These are phyloP conservation scores for Drosophila biarmipes DNA, from an alignment of 1,140 invertebrate genomes.

Conservation along the genomic window DNA sequence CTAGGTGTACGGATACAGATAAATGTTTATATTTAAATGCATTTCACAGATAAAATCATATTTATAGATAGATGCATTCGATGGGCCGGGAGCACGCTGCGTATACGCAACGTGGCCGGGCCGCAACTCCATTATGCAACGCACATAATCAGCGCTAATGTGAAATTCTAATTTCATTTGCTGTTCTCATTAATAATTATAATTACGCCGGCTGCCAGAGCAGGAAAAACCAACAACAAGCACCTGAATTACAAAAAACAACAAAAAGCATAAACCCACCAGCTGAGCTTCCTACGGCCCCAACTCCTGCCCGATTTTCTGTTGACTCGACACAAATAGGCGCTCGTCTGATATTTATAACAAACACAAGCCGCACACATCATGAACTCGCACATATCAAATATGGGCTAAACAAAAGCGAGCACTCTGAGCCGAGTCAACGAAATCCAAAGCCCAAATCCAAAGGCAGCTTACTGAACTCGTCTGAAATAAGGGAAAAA, in stretches of 20 bases:
- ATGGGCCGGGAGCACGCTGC: conserved; percentile 18
- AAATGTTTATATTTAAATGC: conserved; percentile 9
- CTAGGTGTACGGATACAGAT: conserved; percentile 9
- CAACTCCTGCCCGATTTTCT: conserved; percentile 37
- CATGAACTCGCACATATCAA: conserved; percentile 26
- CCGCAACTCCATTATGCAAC: conserved; percentile 61
- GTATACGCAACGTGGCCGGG: conserved; percentile 53
- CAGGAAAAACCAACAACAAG: neutral
- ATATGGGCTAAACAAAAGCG: conserved; percentile 64
- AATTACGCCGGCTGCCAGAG: conserved; percentile 45
- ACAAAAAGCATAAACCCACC: conserved; percentile 5
- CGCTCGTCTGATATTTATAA: conserved; percentile 70
- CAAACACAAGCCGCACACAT: conserved; percentile 39
- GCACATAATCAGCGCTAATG: conserved; percentile 60
- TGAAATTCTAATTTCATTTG: conserved; percentile 70
- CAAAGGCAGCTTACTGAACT: conserved; percentile 53
- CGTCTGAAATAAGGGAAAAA: conserved; percentile 1
- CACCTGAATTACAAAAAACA: too few relatives aligned
- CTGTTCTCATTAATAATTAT: conserved; percentile 76
- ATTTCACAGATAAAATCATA: conserved; percentile 31
- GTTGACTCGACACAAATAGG: conserved; percentile 59
- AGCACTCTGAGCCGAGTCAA: conserved; percentile 66
- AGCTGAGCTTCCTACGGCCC: conserved; percentile 31
- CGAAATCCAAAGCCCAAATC: conserved; percentile 72
- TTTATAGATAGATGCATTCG: conserved; percentile 41